Evolutionary conservation across 2,888 invertebrate genomes (phyloP).

Genomic region (Sinhomidia bicolor): DNA sequence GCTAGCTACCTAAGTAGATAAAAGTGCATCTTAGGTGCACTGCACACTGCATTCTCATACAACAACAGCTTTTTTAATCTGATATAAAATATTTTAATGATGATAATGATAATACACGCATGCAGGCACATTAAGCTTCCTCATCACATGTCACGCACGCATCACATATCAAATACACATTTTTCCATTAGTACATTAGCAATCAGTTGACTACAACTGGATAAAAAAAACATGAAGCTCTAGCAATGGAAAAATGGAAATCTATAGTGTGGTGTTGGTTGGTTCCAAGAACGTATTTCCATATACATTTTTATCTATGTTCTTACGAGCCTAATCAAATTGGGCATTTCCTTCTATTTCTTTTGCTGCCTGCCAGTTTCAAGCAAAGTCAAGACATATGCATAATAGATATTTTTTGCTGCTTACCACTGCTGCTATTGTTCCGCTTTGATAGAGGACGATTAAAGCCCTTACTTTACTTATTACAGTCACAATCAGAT

Average conservation of each 20-base stretch:
- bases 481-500: constrained; percentile 23
- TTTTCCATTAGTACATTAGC: constrained; percentile 32
- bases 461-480: constrained; percentile 39
- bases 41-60: neutral
- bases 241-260: no score
- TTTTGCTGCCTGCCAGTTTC: neutral
- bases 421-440: constrained; percentile 27
- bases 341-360: constrained; percentile 37
- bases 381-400: constrained; percentile 11
- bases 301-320: neutral
- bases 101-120: constrained; percentile 35
- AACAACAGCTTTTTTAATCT: neutral
- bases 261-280: no score
- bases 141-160: constrained; percentile 68
- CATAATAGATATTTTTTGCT: neutral
- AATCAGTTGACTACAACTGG: constrained; percentile 1
- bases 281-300: neutral
- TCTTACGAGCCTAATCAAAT: constrained; percentile 20
- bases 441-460: constrained; percentile 55
- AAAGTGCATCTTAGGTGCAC: neutral
- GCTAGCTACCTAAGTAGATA: neutral
- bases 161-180: constrained; percentile 61
- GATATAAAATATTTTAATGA: constrained; percentile 37
- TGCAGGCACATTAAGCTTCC: constrained; percentile 48
- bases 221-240: neutral